Evolutionary conservation across 2,797 vertebrate species (phyloP), one percentile per base, ranked within the genome.

Genomic region (Myripristis murdjan): DNA sequence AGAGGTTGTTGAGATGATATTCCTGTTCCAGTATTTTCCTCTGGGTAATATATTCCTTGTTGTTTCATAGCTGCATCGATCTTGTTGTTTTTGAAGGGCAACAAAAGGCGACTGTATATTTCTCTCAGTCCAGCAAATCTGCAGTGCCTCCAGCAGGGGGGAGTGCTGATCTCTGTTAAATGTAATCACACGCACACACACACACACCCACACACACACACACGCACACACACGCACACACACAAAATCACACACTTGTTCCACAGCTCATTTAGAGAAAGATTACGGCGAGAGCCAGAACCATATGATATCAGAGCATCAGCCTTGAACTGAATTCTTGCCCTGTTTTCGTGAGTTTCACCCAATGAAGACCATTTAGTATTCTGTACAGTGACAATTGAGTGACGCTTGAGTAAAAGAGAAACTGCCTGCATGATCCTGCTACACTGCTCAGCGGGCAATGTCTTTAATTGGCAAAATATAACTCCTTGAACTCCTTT

Each of bases 161-260:
- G 69, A 87, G 88, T 92, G 90, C 86, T 84, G 91, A 72, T 92
- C 91, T 93, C 90, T 90, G 79, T 72, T 74, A 89, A 85, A 89
- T 62, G 49, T 62, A 49, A 74, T 57, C 62, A 70, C 31, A 23
- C 64, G 26, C 73, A 49, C 31, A 37, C 15, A 26, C 44, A 24
- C 51, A 43, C 26, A 35, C 51, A 74, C 9, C 43, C 61, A 52
- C 47, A 49, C 60, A 55, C 28, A 57, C 26, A 22, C 49, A 28
- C 58, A 48, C 22, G 24, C 31, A 57, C 49, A 22, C 35, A 58
- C 15, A 59, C 48, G 57, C 14, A 2, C 63, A 72, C 44, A 51
- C 51, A 54, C 24, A 73, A 8, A 59, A 41, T 46, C n/a, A 70
- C 23, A 5, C 47, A 70, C 64, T 59, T 53, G 20, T 59, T 63